These are phyloP conservation scores for Siniperca undulata DNA, from an alignment of 2,797 vertebrate genomes.

Conservation along the genomic window DNA sequence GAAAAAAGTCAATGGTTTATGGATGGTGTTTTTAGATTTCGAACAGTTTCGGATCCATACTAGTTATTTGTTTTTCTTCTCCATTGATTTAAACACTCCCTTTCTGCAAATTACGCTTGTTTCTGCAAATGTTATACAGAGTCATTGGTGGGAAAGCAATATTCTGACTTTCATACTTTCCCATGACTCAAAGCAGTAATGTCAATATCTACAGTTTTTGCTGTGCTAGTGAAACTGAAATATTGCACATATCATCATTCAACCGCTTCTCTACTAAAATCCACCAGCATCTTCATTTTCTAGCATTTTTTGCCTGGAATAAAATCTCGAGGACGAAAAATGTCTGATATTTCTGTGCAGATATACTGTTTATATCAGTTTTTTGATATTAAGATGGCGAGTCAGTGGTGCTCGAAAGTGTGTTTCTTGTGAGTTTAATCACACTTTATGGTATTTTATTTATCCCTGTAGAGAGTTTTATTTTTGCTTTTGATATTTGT, in stretches of 20 bases:
- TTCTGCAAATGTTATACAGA: neutral
- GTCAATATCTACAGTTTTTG: neutral
- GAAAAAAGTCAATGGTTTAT: no score
- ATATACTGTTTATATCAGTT: neutral
- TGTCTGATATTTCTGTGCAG: neutral
- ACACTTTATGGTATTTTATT: neutral
- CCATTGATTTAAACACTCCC: no score
- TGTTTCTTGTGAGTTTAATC: no score
- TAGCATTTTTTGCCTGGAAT: neutral
- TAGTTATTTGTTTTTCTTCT: no score
- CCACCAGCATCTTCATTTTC: neutral
- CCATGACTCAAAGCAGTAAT: neutral
- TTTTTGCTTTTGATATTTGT: neutral
- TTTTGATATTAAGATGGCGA: no score
- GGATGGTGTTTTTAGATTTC: no score
- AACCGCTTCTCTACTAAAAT: neutral
- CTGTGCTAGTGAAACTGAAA: neutral
- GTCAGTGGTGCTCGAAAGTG: no score
- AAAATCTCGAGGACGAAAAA: constrained; percentile 1
- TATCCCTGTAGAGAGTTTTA: neutral
- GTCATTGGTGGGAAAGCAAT: neutral
- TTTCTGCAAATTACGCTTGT: neutral
- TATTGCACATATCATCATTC: neutral
- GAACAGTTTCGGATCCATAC: no score
- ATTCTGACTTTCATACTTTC: neutral